Conservation (phyloP, 2,888 invertebrate genomes). For the Eretmocerus hayati region DNA sequence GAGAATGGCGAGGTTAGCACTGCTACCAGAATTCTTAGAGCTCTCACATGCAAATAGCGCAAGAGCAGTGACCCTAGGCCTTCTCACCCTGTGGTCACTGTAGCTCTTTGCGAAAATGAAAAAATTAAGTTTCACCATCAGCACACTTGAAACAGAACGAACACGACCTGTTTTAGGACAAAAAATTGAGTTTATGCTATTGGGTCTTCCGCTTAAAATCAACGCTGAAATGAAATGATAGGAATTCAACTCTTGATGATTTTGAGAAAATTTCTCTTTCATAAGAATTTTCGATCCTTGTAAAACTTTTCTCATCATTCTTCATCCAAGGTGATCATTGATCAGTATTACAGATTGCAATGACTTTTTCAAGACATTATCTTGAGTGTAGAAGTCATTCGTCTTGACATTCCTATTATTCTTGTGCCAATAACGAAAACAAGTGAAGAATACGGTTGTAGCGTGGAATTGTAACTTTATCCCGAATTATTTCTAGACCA, state of each 20-base stretch:
- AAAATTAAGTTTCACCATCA: conserved; percentile 30
- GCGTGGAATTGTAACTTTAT: no score
- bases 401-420: conserved; percentile 20
- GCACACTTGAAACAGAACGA: conserved; percentile 24
- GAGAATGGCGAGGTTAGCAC: conserved; percentile 74
- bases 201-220: no score
- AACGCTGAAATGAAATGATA: no score
- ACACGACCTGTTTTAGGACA: no score
- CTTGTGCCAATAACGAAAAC: conserved; percentile 22
- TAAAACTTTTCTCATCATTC: neutral
- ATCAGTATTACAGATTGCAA: conserved; percentile 24
- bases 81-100: conserved; percentile 36
- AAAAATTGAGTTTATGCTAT: no score
- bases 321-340: conserved; percentile 5
- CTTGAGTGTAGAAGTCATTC: conserved; percentile 17
- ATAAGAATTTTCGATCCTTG: neutral
- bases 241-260: conserved; percentile 11
- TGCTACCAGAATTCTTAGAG: conserved; percentile 40
- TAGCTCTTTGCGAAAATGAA: conserved; percentile 36
- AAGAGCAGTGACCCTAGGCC: conserved; percentile 34
- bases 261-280: conserved; percentile 8
- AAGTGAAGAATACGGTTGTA: no score
- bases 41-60: conserved; percentile 42
- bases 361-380: conserved; percentile 16
- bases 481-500: no score